These are phyloP conservation scores for Danionella cerebrum DNA, from an alignment of 2,113 vertebrate genomes.

Conservation along the genomic window DNA sequence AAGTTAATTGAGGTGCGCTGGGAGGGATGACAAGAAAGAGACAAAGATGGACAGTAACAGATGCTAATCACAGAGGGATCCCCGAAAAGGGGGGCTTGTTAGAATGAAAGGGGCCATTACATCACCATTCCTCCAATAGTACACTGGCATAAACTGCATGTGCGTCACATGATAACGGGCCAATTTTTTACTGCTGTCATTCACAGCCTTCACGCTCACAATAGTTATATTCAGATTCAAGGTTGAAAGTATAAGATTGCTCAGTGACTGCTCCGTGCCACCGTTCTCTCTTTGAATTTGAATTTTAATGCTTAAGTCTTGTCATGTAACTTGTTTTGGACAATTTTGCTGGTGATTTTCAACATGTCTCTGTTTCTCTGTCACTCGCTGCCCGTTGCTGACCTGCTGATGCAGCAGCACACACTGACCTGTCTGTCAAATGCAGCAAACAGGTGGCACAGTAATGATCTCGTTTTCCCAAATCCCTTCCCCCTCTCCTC, in stretches of 20 bases:
- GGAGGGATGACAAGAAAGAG: not conserved
- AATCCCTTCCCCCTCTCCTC: constrained; percentile 4
- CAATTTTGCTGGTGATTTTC: not conserved
- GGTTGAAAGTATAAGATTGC: not conserved
- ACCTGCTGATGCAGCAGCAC: constrained; percentile 75
- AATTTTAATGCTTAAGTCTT: too few relatives aligned
- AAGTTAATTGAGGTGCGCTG: constrained; percentile 4
- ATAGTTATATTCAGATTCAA: not conserved
- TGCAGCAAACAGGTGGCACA: constrained; percentile 64
- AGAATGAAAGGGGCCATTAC: constrained; percentile 53
- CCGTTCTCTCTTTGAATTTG: too few relatives aligned
- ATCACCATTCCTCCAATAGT: constrained; percentile 56
- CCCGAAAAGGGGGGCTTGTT: constrained; percentile 46
- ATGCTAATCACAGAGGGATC: constrained; percentile 65
- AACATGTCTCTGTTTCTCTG: not conserved
- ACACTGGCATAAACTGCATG: constrained; percentile 31
- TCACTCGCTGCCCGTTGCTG: constrained; percentile 31
- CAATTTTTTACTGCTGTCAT: not conserved
- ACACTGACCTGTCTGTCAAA: constrained; percentile 68
- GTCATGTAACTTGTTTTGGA: not conserved
- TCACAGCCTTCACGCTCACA: not conserved
- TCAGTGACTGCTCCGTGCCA: too few relatives aligned
- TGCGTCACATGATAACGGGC: constrained; percentile 20
- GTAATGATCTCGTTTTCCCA: constrained; percentile 53
- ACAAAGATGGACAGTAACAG: constrained; percentile 57